A percentile compares a stretch with the other conserved stretches of the same genome.
Conservation (phyloP, 2,797 vertebrate species). For the Argyrosomus regius region DNA sequence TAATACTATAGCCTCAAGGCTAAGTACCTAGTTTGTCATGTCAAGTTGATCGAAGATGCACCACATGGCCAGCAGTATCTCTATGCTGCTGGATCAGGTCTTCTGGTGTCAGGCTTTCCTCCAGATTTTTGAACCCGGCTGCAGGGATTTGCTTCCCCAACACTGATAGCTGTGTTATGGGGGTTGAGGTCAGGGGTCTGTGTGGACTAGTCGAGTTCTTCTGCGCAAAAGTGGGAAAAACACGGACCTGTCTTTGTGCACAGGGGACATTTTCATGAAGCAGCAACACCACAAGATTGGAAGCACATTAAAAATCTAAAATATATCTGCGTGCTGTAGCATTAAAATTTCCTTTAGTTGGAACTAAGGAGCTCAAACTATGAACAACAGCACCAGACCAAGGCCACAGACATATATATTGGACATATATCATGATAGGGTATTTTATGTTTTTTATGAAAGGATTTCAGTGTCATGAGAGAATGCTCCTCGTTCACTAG, state of each 20-base stretch:
- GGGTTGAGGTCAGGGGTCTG: conserved; percentile 16
- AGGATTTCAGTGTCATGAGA: not conserved
- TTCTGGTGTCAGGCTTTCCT: not conserved
- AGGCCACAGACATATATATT: not conserved
- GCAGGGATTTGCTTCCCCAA: not conserved
- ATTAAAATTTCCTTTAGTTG: not conserved
- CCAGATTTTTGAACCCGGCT: conserved; percentile 2
- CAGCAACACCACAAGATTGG: not conserved
- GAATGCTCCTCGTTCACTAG: not conserved
- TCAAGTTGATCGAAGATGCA: conserved; percentile 19
- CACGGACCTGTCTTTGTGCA: not conserved
- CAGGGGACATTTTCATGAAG: not conserved
- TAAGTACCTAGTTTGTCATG: conserved; percentile 8
- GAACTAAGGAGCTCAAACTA: not conserved
- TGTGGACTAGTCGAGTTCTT: not conserved
- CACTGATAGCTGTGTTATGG: not conserved
- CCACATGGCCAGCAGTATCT: not conserved
- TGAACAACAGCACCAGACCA: not conserved
- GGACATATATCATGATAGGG: not conserved
- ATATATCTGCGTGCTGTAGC: not conserved
- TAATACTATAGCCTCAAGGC: conserved; percentile 24
- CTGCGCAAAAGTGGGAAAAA: not conserved
- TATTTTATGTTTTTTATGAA: not conserved
- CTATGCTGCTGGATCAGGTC: not conserved
- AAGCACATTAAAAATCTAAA: not conserved